Percentiles rank a stretch among this genome's conserved stretches.
Conservation (phyloP, 2,888 invertebrate genomes). For the Napeogenes inachia region DNA sequence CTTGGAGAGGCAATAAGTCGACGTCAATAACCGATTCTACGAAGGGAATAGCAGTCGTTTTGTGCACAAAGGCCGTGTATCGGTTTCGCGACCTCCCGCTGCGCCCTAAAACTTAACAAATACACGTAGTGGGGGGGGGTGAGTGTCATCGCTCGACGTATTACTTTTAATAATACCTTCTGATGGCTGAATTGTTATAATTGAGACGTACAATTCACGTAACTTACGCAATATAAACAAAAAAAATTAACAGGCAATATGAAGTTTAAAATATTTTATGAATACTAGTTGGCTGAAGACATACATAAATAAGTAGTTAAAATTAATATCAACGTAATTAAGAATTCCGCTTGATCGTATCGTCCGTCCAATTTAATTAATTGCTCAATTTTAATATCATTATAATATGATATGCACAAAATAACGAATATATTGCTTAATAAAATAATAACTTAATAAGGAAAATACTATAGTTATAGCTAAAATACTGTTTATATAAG, state of each 20-base stretch:
- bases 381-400: slow-evolving; percentile 3
- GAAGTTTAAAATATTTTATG: too few species aligned
- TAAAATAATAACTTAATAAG: too few species aligned
- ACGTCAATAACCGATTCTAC: slow-evolving; percentile 27
- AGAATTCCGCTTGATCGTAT: slow-evolving; percentile 4
- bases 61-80: slow-evolving; percentile 26
- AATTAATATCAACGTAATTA: slow-evolving; percentile 3
- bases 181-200: neutral
- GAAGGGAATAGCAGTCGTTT: slow-evolving; percentile 26
- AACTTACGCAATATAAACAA: neutral
- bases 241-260: too few species aligned
- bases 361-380: neutral
- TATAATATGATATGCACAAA: neutral
- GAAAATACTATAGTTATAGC: too few species aligned
- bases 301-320: neutral
- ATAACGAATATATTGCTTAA: too few species aligned
- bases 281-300: too few species aligned
- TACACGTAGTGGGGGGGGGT: slow-evolving; percentile 24
- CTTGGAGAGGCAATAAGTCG: slow-evolving; percentile 15
- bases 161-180: slow-evolving; percentile 5
- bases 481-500: too few species aligned
- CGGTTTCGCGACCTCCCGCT: slow-evolving; percentile 58
- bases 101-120: slow-evolving; percentile 61
- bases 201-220: neutral
- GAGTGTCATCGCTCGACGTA: slow-evolving; percentile 2